Percentiles rank a stretch among this genome's conserved stretches.
Conservation (phyloP, 2,888 invertebrate genomes). For the Scaeva pyrastri region DNA sequence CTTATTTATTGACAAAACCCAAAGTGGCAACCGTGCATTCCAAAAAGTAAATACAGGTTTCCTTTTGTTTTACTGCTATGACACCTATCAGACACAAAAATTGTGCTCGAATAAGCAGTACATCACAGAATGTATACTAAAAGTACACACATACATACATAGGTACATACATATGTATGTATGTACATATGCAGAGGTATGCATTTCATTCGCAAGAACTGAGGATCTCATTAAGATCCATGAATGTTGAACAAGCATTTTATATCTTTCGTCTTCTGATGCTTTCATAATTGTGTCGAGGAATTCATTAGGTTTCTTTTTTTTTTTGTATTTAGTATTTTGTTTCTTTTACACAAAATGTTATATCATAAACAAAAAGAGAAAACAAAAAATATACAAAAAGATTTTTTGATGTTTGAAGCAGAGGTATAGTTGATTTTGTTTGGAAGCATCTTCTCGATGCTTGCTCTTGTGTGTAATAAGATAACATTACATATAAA, state of each 20-base stretch:
- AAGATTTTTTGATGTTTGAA: neutral
- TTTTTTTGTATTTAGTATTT: no score
- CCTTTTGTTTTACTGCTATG: conserved; percentile 14
- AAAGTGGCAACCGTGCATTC: neutral
- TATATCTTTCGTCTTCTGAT: conserved; percentile 25
- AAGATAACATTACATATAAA: neutral
- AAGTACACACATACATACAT: neutral
- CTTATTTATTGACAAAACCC: no score
- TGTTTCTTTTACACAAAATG: neutral
- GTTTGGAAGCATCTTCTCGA: no score
- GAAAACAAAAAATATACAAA: neutral
- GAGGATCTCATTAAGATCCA: conserved; percentile 66
- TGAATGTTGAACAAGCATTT: conserved; percentile 42
- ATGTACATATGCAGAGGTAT: conserved; percentile 39
- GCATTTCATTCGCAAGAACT: conserved; percentile 51
- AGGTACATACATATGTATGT: no score
- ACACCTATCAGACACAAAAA: conserved; percentile 59
- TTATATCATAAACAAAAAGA: neutral
- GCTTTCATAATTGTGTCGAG: conserved; percentile 34
- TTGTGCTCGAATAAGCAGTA: conserved; percentile 35
- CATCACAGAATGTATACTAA: neutral
- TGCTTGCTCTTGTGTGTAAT: no score
- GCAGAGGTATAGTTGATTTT: neutral
- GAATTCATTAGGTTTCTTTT: conserved; percentile 27
- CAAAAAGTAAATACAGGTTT: conserved; percentile 32